Evolutionary conservation across 2,888 invertebrate species (phyloP).

Genomic region (Nomada goodeniana): DNA sequence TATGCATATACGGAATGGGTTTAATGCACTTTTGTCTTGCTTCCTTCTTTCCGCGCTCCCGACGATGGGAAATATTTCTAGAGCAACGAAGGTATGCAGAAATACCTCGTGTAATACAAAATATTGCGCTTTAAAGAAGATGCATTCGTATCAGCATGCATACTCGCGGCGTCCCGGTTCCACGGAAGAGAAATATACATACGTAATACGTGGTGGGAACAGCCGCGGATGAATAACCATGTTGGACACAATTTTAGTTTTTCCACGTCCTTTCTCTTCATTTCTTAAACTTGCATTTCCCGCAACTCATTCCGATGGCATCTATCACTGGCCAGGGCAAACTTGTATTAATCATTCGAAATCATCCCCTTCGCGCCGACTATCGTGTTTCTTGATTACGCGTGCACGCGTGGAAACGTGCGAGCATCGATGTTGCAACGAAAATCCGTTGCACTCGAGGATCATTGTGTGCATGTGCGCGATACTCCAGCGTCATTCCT

Average conservation of each 20-base stretch:
- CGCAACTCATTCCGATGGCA: neutral
- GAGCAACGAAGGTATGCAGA: neutral
- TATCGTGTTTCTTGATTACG: too few species aligned
- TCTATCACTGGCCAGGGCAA: neutral
- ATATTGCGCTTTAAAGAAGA: slow-evolving; percentile 41
- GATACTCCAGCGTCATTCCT: neutral
- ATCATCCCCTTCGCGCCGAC: too few species aligned
- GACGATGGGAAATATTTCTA: neutral
- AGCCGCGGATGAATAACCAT: neutral
- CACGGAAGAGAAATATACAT: slow-evolving; percentile 8
- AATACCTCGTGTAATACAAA: slow-evolving; percentile 4
- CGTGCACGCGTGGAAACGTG: too few species aligned
- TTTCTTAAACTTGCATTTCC: neutral
- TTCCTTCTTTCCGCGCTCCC: neutral
- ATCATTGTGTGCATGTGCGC: too few species aligned
- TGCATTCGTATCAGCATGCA: slow-evolving; percentile 8
- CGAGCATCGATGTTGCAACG: neutral
- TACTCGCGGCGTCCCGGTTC: neutral
- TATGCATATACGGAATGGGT: too few species aligned
- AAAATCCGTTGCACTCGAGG: neutral
- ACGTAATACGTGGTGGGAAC: neutral
- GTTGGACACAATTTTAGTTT: neutral
- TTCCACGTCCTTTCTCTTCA: neutral
- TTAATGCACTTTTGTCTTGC: neutral
- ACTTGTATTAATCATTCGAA: neutral